phyloP scores from a whole-genome alignment of 2,888 invertebrate genomes.

The Tenthredo mesomela region DNA sequence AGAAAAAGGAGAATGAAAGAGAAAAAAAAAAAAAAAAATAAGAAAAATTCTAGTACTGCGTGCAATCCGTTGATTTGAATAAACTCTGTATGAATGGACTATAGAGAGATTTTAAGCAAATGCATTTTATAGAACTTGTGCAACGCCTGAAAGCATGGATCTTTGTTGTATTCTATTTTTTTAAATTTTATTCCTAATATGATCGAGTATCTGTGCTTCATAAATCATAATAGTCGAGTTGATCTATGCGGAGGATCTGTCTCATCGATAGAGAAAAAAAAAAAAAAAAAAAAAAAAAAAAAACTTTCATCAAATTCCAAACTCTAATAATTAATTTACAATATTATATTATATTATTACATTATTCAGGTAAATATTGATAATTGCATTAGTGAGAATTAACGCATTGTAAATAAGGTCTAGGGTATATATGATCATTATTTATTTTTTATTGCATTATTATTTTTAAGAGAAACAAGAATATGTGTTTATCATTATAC shows the following conservation, averaged over 20 bases:
- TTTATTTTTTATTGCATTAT: slow-evolving; percentile 70
- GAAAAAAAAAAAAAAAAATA: neutral
- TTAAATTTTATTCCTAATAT: neutral
- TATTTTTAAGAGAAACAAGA: slow-evolving; percentile 58
- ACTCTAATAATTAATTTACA: neutral
- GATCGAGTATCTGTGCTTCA: neutral
- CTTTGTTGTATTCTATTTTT: neutral
- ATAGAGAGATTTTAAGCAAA: neutral
- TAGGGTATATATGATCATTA: slow-evolving; percentile 64
- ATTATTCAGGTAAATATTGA: slow-evolving; percentile 32
- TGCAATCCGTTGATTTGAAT: slow-evolving; percentile 17
- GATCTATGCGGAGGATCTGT: slow-evolving; percentile 27
- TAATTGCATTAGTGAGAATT: slow-evolving; percentile 46
- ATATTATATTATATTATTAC: slow-evolving; percentile 20
- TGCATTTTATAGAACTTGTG: slow-evolving; percentile 31
- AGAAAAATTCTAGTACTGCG: neutral
- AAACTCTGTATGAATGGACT: slow-evolving; percentile 9
- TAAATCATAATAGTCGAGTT: slow-evolving; percentile 1
- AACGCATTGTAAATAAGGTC: slow-evolving; percentile 67
- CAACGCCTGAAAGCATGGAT: neutral
- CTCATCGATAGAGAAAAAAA: neutral
- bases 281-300: neutral
- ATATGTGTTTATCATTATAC: slow-evolving; percentile 30
- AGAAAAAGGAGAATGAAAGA: neutral
- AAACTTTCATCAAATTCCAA: slow-evolving; percentile 43